These are phyloP conservation scores for Poecilia latipinna DNA, from an alignment of 2,113 vertebrate species.

Conservation along the genomic window DNA sequence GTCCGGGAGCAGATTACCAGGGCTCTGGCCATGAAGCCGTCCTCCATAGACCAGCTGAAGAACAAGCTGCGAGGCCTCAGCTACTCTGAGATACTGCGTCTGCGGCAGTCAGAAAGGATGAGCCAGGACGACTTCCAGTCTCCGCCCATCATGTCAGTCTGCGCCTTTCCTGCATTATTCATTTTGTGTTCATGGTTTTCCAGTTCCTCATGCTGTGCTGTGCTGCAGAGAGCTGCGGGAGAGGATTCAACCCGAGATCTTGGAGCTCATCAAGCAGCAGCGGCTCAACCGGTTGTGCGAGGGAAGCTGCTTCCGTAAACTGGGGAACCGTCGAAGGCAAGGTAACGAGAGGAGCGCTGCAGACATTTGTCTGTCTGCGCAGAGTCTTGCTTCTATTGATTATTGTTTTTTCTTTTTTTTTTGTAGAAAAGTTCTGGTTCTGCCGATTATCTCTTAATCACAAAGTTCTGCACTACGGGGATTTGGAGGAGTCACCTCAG, in stretches of 20 bases:
- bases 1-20: conserved; percentile 97
- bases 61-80: conserved; percentile 91
- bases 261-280: conserved; percentile 98
- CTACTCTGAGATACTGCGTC: conserved; percentile 93
- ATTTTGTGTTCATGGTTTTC: not conserved
- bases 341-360: conserved; percentile 75
- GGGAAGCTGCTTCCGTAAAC: conserved; percentile 96
- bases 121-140: conserved; percentile 99
- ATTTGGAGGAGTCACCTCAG: conserved; percentile 94
- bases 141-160: conserved; percentile 92
- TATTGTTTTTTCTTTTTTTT: conserved; percentile 2
- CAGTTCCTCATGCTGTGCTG: conserved; percentile 24
- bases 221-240: conserved; percentile 90
- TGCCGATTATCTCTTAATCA: conserved; percentile 97
- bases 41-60: conserved; percentile 96
- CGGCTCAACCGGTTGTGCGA: conserved; percentile 96
- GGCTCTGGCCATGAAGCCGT: conserved; percentile 92
- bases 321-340: conserved; percentile 93
- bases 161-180: not conserved
- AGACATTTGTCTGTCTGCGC: not conserved
- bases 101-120: conserved; percentile 96
- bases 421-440: conserved; percentile 96
- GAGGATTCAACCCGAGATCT: conserved; percentile 96
- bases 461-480: conserved; percentile 97
- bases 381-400: not conserved